Evolutionary conservation across 2,113 vertebrate genomes (phyloP), one percentile per base, ranked within the genome.

Genomic region (Eidolon helvum): DNA sequence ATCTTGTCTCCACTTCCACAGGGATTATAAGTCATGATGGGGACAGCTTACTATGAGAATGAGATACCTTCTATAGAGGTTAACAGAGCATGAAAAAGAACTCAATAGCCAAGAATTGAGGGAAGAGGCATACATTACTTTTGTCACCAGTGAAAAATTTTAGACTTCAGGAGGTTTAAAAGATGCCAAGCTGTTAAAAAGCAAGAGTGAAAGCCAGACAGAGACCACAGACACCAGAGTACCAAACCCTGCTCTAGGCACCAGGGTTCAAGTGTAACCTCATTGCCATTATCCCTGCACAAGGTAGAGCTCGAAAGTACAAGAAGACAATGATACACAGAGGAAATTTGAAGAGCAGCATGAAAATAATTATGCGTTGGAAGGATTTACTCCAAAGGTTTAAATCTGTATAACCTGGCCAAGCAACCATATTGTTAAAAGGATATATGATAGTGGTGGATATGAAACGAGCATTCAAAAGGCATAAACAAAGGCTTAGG

Each of bases 401-500:
- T 93, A 95, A 90, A 66, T 85, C 86, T 83, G 12, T 53, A 61
- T 86, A 89, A 95, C 92, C 93, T 93, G 77, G 95, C 91, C 94
- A 95, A 94, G 82, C 3, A 16, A 93, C 95, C 63, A 91, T 82
- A 95, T 18, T 40, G 69, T 80, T 40, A 57, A 45, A 91, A 84
- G 88, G 95, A 98, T 95, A 97, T 93, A 48, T 7, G 78, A 98
- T 84, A 68, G 33, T 15, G 28, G 91, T 94, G 82, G 65, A 91
- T 93, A 75, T 86, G 96, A 94, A 96, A 68, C 38, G 40, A 95
- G 77, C 63, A 75, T 88, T 93, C 71, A 86, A 83, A 90, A 85
- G 90, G 87, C 80, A 88, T 95, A 97, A 97, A 97, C 96, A 97
- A 97, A 97, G 72, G 40, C 93, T 94, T 77, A 90, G 86, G 14